phyloP scores from a whole-genome alignment of 2,797 vertebrate species.

The Argya squamiceps region DNA sequence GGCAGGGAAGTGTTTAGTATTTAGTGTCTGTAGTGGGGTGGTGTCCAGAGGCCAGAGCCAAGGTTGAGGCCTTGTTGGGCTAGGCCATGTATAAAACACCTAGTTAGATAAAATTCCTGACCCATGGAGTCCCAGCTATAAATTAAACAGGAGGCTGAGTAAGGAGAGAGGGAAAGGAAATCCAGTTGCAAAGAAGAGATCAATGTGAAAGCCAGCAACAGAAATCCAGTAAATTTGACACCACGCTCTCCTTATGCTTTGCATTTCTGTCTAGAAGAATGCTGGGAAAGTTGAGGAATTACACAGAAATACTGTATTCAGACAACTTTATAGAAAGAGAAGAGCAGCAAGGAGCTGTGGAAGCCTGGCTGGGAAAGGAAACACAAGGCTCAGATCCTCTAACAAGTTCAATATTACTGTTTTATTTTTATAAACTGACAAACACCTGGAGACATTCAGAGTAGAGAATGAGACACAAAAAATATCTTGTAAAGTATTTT shows the following conservation, averaged over 20 bases:
- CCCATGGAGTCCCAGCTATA: background rate
- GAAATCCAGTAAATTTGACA: background rate
- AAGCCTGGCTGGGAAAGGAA: background rate
- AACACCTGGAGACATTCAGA: slow-evolving; percentile 17
- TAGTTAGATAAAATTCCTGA: slow-evolving; percentile 42
- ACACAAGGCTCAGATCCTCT: background rate
- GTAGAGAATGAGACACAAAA: background rate
- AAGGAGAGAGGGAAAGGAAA: background rate
- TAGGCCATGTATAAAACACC: slow-evolving; percentile 49
- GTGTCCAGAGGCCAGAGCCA: slow-evolving; percentile 17
- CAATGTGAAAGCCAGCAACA: background rate
- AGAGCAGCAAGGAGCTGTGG: background rate
- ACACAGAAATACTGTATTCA: background rate
- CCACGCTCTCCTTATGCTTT: background rate
- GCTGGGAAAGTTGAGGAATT: background rate
- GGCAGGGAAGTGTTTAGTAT: slow-evolving; percentile 16
- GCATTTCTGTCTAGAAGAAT: background rate
- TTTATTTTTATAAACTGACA: background rate
- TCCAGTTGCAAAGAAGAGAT: background rate
- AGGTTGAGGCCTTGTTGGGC: slow-evolving; percentile 35
- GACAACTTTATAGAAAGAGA: background rate
- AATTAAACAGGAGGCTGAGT: slow-evolving; percentile 25
- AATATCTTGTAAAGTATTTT: background rate
- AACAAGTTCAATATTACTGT: background rate
- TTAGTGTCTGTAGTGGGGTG: background rate